phyloP scores from a whole-genome alignment of 1,140 invertebrate species.

The Ceratitis capitata region DNA sequence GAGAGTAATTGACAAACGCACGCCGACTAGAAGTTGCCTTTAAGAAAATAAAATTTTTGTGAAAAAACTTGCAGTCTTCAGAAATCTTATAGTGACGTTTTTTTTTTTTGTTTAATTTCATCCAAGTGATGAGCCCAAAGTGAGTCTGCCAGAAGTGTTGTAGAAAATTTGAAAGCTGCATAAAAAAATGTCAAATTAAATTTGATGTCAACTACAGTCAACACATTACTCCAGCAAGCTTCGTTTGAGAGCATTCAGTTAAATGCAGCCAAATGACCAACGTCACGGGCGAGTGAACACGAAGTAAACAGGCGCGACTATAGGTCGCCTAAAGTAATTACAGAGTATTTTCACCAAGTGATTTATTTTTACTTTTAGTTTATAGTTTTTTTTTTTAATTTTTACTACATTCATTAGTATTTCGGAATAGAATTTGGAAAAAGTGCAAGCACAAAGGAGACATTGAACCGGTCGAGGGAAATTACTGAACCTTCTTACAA shows the following conservation, averaged over 20 bases:
- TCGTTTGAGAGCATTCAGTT: not conserved
- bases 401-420: not conserved
- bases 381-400: not conserved
- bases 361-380: no score
- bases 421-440: not conserved
- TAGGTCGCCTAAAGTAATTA: not conserved
- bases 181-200: slow-evolving; percentile 26
- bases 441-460: not conserved
- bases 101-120: not conserved
- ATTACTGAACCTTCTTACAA: no score
- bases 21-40: not conserved
- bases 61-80: not conserved
- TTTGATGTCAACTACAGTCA: slow-evolving; percentile 2
- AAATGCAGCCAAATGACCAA: not conserved
- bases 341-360: no score
- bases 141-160: not conserved
- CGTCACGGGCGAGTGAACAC: not conserved
- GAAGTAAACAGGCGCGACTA: not conserved
- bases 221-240: not conserved
- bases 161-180: not conserved
- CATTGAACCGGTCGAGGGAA: not conserved
- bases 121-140: not conserved
- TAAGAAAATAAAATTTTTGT: not conserved
- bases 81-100: not conserved
- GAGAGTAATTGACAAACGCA: not conserved